A percentile compares a stretch with the other conserved stretches of the same genome.
Conservation (phyloP, 2,797 vertebrate species). For the Pyrocephalus nanus region DNA sequence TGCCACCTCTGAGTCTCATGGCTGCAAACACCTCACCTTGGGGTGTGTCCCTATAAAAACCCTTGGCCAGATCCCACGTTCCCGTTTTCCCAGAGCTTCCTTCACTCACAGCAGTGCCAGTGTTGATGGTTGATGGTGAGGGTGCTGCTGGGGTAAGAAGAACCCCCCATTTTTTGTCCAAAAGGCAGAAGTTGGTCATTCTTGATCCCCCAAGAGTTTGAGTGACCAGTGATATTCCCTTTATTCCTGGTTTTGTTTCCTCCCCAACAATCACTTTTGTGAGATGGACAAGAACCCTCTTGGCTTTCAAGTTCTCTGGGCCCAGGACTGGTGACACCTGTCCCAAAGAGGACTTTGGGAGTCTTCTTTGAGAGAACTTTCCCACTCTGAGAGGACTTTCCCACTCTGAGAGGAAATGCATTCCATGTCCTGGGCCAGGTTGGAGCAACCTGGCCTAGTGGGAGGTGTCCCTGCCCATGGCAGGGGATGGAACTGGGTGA, state of each 20-base stretch:
- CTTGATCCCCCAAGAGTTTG: fast-evolving
- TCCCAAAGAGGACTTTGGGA: background rate
- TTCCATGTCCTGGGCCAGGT: background rate
- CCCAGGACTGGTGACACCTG: fast-evolving
- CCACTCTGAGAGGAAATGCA: background rate
- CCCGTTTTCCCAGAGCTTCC: background rate
- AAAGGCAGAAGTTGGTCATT: background rate
- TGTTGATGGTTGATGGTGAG: fast-evolving
- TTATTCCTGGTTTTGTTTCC: background rate
- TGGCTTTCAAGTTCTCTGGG: background rate
- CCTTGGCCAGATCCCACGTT: background rate
- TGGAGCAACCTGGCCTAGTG: background rate
- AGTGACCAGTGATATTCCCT: fast-evolving
- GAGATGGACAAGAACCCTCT: background rate
- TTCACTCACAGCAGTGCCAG: background rate
- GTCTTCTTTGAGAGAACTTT: background rate
- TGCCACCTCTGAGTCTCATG: fast-evolving
- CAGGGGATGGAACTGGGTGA: background rate
- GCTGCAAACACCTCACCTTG: background rate
- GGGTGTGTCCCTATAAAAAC: background rate
- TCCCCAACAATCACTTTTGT: background rate
- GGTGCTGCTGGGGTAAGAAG: background rate
- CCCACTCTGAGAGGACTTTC: background rate
- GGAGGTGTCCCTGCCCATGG: background rate
- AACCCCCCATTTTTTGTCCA: background rate